Percentiles rank a stretch among this genome's conserved stretches.
Conservation (phyloP, 2,888 invertebrate species). For the Phyllotreta cruciferae region DNA sequence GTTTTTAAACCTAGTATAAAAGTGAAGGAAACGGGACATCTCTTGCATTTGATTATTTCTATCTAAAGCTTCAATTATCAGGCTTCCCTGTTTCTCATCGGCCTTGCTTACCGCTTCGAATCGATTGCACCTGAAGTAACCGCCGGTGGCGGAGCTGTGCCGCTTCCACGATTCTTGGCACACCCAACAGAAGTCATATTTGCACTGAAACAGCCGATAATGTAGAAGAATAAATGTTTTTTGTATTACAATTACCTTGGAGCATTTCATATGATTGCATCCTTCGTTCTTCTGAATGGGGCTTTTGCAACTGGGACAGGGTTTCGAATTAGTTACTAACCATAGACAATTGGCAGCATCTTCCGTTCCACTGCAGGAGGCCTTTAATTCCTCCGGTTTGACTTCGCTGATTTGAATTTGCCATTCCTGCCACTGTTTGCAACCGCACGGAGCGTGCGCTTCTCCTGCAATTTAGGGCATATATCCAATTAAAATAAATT, state of each 20-base stretch:
- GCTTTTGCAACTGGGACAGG: constrained; percentile 74
- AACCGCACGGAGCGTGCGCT: constrained; percentile 73
- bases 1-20: constrained; percentile 70
- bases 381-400: constrained; percentile 68
- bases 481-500: neutral
- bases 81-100: constrained; percentile 66
- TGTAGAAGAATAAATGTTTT: too few relatives aligned
- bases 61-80: constrained; percentile 67
- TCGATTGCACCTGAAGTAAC: constrained; percentile 69
- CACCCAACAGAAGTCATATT: constrained; percentile 77
- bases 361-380: constrained; percentile 65
- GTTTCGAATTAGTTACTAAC: constrained; percentile 74
- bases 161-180: constrained; percentile 75
- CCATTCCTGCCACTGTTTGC: constrained; percentile 68
- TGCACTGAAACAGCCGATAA: constrained; percentile 63
- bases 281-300: constrained; percentile 77
- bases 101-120: constrained; percentile 71
- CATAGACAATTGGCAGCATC: constrained; percentile 71
- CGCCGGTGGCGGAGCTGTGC: constrained; percentile 73
- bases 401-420: constrained; percentile 68
- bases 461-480: constrained; percentile 56
- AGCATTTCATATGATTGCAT: constrained; percentile 77
- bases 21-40: constrained; percentile 70
- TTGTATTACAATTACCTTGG: constrained; percentile 61
- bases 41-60: constrained; percentile 68